These are phyloP conservation scores for Xenopus borealis DNA, from an alignment of 2,113 vertebrate species.

Conservation along the genomic window DNA sequence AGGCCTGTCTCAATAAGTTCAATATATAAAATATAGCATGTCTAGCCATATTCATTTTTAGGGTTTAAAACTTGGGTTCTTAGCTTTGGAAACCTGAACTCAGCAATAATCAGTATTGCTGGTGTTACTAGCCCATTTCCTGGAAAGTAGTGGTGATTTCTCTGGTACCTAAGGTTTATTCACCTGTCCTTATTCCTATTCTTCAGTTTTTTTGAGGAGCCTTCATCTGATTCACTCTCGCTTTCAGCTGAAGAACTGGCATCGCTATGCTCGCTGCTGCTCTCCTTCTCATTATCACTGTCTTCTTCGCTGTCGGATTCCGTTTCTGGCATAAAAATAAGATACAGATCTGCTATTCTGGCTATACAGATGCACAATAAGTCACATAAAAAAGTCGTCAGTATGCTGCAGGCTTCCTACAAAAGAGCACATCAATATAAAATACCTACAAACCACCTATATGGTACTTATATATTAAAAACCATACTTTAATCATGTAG, in stretches of 20 bases:
- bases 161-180: too few species aligned
- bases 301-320: conserved; percentile 67
- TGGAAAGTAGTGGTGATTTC: too few species aligned
- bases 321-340: conserved; percentile 56
- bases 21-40: too few species aligned
- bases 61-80: too few species aligned
- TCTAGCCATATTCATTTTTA: too few species aligned
- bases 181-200: too few species aligned
- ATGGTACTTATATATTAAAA: background rate
- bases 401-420: background rate
- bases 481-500: background rate
- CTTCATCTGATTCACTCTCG: conserved; percentile 66
- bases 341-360: too few species aligned
- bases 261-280: conserved; percentile 57
- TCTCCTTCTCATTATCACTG: conserved; percentile 63
- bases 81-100: too few species aligned
- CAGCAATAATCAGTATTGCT: too few species aligned
- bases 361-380: background rate
- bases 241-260: conserved; percentile 66
- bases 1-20: too few species aligned
- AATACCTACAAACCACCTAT: conserved; percentile 8
- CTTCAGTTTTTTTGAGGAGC: conserved; percentile 55
- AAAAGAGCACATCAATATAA: conserved; percentile 6
- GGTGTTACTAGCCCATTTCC: too few species aligned
- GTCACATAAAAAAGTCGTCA: background rate